A percentile compares a stretch with the other conserved stretches of the same genome.
Evolutionary conservation across 2,113 vertebrate species (phyloP).

Genomic region (Crotalus helleri): DNA sequence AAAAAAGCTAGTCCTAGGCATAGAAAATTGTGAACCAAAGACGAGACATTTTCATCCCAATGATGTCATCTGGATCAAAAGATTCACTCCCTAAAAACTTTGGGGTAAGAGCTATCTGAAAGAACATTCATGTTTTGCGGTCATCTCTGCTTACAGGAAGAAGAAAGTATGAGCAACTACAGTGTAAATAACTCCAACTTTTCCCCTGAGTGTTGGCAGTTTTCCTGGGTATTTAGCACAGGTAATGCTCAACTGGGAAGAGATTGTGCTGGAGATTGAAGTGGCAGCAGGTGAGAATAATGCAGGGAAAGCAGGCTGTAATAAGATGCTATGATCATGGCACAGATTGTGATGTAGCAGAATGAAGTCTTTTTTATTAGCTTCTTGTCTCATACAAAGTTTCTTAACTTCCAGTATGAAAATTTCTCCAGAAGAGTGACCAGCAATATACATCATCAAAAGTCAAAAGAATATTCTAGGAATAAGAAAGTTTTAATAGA

Average conservation of each 20-base stretch:
- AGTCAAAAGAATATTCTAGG: neutral
- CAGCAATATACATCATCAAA: neutral
- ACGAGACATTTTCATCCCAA: neutral
- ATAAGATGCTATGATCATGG: neutral
- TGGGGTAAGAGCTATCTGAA: neutral
- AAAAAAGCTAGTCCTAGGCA: neutral
- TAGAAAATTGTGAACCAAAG: neutral
- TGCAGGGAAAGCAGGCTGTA: neutral
- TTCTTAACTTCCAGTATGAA: neutral
- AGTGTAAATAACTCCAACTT: neutral
- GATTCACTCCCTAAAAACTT: neutral
- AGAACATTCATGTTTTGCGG: neutral
- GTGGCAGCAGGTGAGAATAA: neutral
- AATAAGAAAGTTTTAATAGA: neutral
- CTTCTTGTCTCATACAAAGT: neutral
- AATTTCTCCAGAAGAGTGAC: neutral
- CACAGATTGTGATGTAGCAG: neutral
- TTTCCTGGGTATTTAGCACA: neutral
- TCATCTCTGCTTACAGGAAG: neutral
- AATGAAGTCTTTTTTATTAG: neutral
- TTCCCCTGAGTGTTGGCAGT: neutral
- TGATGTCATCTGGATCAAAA: neutral
- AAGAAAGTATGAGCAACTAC: neutral
- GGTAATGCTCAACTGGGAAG: neutral
- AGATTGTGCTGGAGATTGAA: neutral